phyloP scores from a whole-genome alignment of 2,797 vertebrate genomes.

The Gymnopithys bicolor region DNA sequence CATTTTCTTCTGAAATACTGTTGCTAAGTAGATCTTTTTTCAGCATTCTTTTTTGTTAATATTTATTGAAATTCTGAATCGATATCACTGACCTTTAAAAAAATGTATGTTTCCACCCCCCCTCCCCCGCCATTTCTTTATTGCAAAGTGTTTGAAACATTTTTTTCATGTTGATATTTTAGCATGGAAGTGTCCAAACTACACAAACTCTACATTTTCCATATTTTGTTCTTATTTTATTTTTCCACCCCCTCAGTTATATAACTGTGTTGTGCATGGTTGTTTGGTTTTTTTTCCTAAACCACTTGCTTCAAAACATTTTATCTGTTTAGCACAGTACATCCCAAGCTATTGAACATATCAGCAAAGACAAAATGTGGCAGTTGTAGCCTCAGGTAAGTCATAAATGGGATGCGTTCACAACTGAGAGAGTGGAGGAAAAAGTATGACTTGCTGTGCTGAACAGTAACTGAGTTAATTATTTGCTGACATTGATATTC shows the following conservation, averaged over 20 bases:
- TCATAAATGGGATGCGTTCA: background rate
- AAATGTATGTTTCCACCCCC: fast-evolving
- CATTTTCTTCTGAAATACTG: background rate
- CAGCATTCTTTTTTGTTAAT: background rate
- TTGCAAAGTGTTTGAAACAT: background rate
- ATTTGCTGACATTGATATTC: slow-evolving; percentile 20
- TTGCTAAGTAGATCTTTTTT: background rate
- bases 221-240: background rate
- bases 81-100: background rate
- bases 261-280: background rate
- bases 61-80: background rate
- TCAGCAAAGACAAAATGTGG: slow-evolving; percentile 40
- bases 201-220: fast-evolving
- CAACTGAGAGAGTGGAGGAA: background rate
- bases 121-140: background rate
- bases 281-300: background rate
- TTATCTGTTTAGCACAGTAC: slow-evolving; percentile 33
- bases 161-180: background rate
- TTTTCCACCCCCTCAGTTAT: background rate
- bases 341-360: slow-evolving; percentile 12
- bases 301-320: slow-evolving; percentile 3
- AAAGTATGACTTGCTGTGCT: background rate
- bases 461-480: slow-evolving; percentile 32
- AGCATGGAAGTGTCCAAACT: background rate
- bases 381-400: slow-evolving; percentile 30